phyloP scores from a whole-genome alignment of 2,113 vertebrate genomes.

The Taxidea taxus region DNA sequence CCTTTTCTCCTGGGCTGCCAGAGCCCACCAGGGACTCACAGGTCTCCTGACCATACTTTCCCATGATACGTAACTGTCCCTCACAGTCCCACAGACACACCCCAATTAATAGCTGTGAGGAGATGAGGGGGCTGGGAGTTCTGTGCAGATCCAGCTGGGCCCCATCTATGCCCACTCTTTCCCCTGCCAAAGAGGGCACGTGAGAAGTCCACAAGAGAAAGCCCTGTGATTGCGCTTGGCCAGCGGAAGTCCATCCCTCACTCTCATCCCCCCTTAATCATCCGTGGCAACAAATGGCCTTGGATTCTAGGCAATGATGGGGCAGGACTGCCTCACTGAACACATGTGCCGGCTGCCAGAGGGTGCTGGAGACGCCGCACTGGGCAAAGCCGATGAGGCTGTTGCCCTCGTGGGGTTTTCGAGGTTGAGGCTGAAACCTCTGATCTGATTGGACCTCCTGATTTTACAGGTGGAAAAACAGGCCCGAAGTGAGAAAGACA shows the following conservation, averaged over 20 bases:
- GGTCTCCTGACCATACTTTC: background rate
- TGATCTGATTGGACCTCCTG: background rate
- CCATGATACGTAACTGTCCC: background rate
- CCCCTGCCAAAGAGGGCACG: background rate
- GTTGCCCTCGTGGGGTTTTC: background rate
- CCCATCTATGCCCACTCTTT: background rate
- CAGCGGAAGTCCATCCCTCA: background rate
- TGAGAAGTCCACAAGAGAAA: background rate
- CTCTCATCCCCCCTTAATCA: background rate
- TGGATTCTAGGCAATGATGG: background rate
- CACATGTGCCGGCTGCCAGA: background rate
- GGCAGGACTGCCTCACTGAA: background rate
- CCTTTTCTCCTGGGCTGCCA: background rate
- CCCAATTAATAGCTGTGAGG: background rate
- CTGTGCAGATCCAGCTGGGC: rapidly evolving
- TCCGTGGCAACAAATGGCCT: background rate
- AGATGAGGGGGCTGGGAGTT: background rate
- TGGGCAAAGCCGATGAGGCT: background rate
- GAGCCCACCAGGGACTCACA: background rate
- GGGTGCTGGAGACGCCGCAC: background rate
- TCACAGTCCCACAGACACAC: rapidly evolving
- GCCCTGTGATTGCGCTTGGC: background rate
- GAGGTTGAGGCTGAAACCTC: background rate
- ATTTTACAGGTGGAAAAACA: background rate
- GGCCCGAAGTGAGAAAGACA: background rate